A percentile compares a stretch with the other conserved stretches of the same genome.
Conservation (phyloP, 2,797 vertebrate species). For the Furcifer pardalis region DNA sequence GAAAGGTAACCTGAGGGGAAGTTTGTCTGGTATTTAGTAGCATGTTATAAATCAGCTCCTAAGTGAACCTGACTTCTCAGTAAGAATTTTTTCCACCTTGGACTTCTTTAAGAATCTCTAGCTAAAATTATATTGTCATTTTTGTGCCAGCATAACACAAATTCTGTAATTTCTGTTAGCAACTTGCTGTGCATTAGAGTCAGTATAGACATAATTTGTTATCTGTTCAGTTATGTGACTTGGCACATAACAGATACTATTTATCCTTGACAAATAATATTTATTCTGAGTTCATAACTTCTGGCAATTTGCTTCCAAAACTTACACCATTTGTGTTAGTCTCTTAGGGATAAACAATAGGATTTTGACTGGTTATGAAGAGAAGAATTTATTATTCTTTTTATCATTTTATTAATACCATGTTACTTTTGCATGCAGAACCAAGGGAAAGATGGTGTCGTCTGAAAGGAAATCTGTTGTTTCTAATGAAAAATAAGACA, state of each 20-base stretch:
- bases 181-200: too few species aligned
- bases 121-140: too few species aligned
- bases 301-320: too few species aligned
- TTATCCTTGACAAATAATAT: too few species aligned
- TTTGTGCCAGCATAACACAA: too few species aligned
- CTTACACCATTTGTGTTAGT: too few species aligned
- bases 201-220: too few species aligned
- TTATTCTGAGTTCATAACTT: too few species aligned
- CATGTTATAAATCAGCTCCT: slow-evolving; percentile 65
- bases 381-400: slow-evolving; percentile 67
- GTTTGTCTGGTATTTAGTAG: slow-evolving; percentile 70
- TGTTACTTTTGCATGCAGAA: slow-evolving; percentile 71
- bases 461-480: slow-evolving; percentile 69
- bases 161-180: too few species aligned
- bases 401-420: slow-evolving; percentile 48
- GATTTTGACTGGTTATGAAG: slow-evolving; percentile 52
- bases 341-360: too few species aligned
- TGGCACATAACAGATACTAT: too few species aligned
- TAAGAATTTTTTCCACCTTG: slow-evolving; percentile 63
- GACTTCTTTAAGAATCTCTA: slow-evolving; percentile 50
- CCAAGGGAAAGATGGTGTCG: slow-evolving; percentile 73
- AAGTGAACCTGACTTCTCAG: slow-evolving; percentile 62
- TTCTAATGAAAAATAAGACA: slow-evolving; percentile 72
- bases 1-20: slow-evolving; percentile 64
- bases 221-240: too few species aligned